Base-by-base conservation (phyloP, 2,888 invertebrate genomes). In the Zhuqinia jingwanae region DNA sequence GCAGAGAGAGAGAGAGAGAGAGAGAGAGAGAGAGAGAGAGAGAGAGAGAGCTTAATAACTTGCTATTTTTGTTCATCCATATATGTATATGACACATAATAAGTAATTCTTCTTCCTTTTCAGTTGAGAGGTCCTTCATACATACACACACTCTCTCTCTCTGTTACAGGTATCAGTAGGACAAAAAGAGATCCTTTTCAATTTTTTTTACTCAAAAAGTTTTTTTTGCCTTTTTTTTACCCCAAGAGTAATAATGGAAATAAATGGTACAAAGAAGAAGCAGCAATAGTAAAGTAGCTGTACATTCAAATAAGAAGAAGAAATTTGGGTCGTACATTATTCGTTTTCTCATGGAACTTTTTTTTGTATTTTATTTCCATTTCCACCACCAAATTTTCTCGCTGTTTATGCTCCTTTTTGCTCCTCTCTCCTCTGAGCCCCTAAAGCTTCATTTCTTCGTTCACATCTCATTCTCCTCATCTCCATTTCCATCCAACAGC, bases 191-290 rank as follows among this genome's bases (percentile, higher is more conserved):
- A 36, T 75, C 63, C 36, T 81, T 81, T 68, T 53, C 76, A 36
- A n/a, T n/a, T 56, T 13, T 60, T 60, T 17, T 65, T 65, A 30
- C 58, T 75, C 50, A 45, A 42, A 68, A 75, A 82, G 75, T 75
- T 75, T 81, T 75, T 81, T 50, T n/a, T n/a, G n/a, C n/a, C n/a
- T 65, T 25, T 45, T 22, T 70, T 81, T 73, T 45, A 47, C 81
- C 60, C 70, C 45, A 15, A 53, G 17, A 53, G 20, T 45, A 68
- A 20, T 68, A 68, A 20, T 36, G n/a, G 42, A 36, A 42, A 17
- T 20, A 68, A 65, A 60, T 60, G 15, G 11, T 42, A 68, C 17
- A 42, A 25, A 70, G 36, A 47, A 25, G 45, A 68, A 1, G 47
- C 13, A 10, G 25, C 20, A 13, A 15, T 27, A 25, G 25, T 20